phyloP scores from a whole-genome alignment of 2,888 invertebrate species.

The Drosophila infuscata region DNA sequence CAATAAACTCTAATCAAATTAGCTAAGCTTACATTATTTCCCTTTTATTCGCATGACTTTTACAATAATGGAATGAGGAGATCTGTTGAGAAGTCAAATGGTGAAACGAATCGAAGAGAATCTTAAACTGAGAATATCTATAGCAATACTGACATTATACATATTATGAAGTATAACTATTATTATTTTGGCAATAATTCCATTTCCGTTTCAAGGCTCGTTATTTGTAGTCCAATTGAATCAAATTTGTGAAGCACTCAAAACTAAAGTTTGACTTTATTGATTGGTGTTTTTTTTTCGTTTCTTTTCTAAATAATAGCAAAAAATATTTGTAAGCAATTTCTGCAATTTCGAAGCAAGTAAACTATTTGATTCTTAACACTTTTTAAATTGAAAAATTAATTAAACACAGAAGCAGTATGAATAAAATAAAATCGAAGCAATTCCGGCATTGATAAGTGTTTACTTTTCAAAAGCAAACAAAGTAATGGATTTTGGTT shows the following conservation, averaged over 20 bases:
- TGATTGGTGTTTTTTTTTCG: too few species aligned
- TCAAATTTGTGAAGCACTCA: too few species aligned
- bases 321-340: background rate
- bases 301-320: too few species aligned
- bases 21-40: background rate
- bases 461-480: conserved; percentile 7
- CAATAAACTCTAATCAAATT: background rate
- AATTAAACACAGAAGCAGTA: background rate
- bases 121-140: background rate
- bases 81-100: background rate
- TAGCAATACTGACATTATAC: background rate
- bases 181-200: background rate
- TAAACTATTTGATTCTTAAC: background rate
- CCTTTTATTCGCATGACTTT: background rate
- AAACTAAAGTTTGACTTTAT: too few species aligned
- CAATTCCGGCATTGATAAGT: background rate
- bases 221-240: too few species aligned
- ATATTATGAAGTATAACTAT: background rate
- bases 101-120: background rate
- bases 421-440: background rate
- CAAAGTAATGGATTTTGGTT: background rate
- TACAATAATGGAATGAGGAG: background rate
- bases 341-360: background rate
- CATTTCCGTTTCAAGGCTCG: too few species aligned
- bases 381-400: background rate